Evolutionary conservation across 2,888 invertebrate species (phyloP).

Genomic region (Sinhomidia bicolor): DNA sequence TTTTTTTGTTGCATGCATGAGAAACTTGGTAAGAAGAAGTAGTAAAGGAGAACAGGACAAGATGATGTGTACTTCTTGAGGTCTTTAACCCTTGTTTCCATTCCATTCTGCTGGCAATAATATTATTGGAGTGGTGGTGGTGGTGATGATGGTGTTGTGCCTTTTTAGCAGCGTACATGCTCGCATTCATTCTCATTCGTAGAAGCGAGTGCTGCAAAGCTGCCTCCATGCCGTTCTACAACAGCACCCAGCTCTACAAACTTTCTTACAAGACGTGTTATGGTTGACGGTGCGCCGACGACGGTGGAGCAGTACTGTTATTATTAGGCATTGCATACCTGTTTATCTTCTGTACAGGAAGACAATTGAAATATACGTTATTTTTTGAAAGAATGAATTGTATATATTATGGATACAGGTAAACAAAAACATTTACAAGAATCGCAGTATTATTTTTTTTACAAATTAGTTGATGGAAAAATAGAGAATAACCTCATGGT

Average conservation of each 20-base stretch:
- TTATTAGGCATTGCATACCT: constrained; percentile 21
- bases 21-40: constrained; percentile 61
- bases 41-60: constrained; percentile 66
- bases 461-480: background rate
- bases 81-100: constrained; percentile 73
- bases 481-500: background rate
- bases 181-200: background rate
- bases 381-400: constrained; percentile 15
- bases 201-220: constrained; percentile 6
- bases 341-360: constrained; percentile 14
- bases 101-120: constrained; percentile 58
- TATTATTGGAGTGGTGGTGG: constrained; percentile 44
- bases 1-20: constrained; percentile 46
- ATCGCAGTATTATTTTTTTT: background rate
- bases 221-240: constrained; percentile 33
- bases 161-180: constrained; percentile 45
- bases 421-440: background rate
- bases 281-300: background rate
- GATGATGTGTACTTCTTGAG: constrained; percentile 66
- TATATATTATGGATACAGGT: background rate
- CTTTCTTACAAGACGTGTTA: constrained; percentile 35
- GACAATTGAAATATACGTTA: constrained; percentile 33
- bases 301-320: constrained; percentile 15
- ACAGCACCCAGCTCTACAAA: constrained; percentile 12
- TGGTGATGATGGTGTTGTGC: background rate